phyloP scores from a whole-genome alignment of 2,888 invertebrate species.

The Macrophya annulata region DNA sequence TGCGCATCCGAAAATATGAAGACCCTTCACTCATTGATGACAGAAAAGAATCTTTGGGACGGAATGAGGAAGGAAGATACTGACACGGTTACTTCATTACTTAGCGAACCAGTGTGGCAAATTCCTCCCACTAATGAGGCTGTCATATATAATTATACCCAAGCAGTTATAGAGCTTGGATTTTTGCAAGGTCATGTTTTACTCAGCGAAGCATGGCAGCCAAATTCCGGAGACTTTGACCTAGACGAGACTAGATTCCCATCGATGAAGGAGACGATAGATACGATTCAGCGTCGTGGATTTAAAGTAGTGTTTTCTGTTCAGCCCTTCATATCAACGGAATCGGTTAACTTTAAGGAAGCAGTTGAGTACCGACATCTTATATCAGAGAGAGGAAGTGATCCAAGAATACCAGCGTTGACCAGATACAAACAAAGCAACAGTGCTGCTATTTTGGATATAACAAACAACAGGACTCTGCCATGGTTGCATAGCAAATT shows the following conservation, averaged over 20 bases:
- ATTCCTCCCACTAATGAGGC: slow-evolving; percentile 87
- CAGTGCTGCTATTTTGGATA: slow-evolving; percentile 92
- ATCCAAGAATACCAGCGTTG: slow-evolving; percentile 90
- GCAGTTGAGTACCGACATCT: slow-evolving; percentile 89
- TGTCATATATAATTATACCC: slow-evolving; percentile 91
- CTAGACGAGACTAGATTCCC: slow-evolving; percentile 91
- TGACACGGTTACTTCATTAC: slow-evolving; percentile 87
- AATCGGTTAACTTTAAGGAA: slow-evolving; percentile 91
- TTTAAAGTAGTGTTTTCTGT: slow-evolving; percentile 94
- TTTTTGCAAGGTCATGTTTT: slow-evolving; percentile 90
- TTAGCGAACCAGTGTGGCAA: slow-evolving; percentile 94
- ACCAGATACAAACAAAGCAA: slow-evolving; percentile 90
- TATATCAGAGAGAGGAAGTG: slow-evolving; percentile 90
- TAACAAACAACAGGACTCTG: slow-evolving; percentile 90
- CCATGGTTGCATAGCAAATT: slow-evolving; percentile 91
- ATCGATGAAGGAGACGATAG: slow-evolving; percentile 89
- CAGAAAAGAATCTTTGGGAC: slow-evolving; percentile 92
- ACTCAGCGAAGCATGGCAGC: slow-evolving; percentile 92
- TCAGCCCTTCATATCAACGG: slow-evolving; percentile 94
- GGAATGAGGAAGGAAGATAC: slow-evolving; percentile 90
- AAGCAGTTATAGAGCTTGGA: slow-evolving; percentile 89
- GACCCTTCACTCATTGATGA: slow-evolving; percentile 88
- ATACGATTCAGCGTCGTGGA: slow-evolving; percentile 90
- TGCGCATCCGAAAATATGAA: slow-evolving; percentile 92
- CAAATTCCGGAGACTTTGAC: slow-evolving; percentile 91